phyloP scores from a whole-genome alignment of 2,888 invertebrate species.

The Cabera pusaria region DNA sequence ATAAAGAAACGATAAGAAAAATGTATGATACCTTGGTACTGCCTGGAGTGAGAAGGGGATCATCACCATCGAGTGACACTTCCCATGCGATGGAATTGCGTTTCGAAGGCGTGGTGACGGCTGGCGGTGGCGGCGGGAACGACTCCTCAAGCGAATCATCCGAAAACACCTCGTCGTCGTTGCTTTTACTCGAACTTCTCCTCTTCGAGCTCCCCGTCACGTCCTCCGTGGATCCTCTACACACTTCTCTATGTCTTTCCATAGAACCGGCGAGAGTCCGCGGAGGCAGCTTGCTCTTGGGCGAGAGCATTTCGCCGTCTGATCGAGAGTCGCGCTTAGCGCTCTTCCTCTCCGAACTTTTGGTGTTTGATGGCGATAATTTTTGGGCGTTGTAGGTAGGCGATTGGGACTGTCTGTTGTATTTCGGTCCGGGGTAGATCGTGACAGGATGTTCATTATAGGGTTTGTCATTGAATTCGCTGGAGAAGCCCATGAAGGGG shows the following conservation, averaged over 20 bases:
- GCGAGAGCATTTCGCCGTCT: constrained; percentile 74
- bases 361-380: constrained; percentile 70
- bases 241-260: constrained; percentile 91
- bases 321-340: constrained; percentile 66
- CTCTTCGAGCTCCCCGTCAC: constrained; percentile 60
- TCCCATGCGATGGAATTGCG: constrained; percentile 94
- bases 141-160: constrained; percentile 93
- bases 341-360: constrained; percentile 60
- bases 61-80: constrained; percentile 89
- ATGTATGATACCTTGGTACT: constrained; percentile 83
- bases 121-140: constrained; percentile 86
- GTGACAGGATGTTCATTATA: constrained; percentile 86
- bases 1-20: too few relatives aligned
- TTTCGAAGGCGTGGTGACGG: constrained; percentile 85
- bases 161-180: constrained; percentile 87
- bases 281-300: constrained; percentile 84
- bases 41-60: constrained; percentile 87
- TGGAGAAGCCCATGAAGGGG: constrained; percentile 78
- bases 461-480: constrained; percentile 76
- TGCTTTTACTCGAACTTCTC: constrained; percentile 60
- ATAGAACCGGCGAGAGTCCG: constrained; percentile 87
- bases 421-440: constrained; percentile 85
- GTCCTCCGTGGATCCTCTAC: constrained; percentile 84
- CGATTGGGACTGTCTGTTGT: constrained; percentile 64
- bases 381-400: constrained; percentile 68